A percentile compares a stretch with the other conserved stretches of the same genome.
phyloP scores from a whole-genome alignment of 2,113 vertebrate species.

The Tringa solitaria region DNA sequence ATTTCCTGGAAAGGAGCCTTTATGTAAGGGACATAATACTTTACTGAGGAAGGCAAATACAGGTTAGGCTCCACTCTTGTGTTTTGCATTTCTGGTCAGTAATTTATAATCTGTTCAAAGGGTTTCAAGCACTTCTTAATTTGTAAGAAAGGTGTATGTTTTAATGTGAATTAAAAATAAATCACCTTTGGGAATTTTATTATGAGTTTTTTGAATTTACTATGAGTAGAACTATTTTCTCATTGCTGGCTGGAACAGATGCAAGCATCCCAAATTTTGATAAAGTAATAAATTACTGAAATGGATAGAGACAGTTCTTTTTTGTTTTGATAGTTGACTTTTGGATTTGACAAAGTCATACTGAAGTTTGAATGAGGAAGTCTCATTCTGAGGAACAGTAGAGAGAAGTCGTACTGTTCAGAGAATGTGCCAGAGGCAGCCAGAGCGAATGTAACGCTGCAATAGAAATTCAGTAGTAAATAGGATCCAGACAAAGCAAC shows the following conservation, averaged over 20 bases:
- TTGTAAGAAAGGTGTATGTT: background rate
- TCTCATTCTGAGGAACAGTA: background rate
- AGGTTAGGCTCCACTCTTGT: background rate
- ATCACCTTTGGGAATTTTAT: background rate
- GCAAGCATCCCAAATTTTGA: background rate
- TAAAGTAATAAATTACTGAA: background rate
- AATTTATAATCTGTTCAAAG: background rate
- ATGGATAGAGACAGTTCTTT: background rate
- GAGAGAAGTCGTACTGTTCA: background rate
- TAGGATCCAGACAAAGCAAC: background rate
- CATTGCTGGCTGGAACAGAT: background rate
- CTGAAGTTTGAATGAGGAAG: background rate
- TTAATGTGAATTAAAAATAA: conserved; percentile 18
- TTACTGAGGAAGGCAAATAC: background rate
- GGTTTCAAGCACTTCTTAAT: background rate
- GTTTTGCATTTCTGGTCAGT: background rate
- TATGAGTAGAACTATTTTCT: background rate
- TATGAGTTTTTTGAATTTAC: background rate
- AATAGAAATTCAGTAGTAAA: background rate
- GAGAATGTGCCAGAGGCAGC: background rate
- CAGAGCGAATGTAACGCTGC: background rate
- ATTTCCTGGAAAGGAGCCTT: background rate
- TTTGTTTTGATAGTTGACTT: background rate
- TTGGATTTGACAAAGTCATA: background rate
- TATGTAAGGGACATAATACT: background rate